Evolutionary conservation across 2,797 vertebrate genomes (phyloP).

Genomic region (Triplophysa yarkandensis): DNA sequence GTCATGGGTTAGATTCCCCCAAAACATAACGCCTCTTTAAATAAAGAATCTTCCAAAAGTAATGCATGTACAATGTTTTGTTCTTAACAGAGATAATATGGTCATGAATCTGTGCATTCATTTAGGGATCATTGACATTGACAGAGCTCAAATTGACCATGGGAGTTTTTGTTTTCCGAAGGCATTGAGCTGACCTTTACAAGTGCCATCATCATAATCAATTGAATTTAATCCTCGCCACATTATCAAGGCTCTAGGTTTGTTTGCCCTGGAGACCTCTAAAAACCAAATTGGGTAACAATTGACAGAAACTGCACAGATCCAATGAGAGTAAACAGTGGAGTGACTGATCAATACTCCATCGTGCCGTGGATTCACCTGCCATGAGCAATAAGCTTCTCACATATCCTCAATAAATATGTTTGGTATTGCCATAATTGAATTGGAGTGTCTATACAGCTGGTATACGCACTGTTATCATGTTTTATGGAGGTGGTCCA

Average conservation of each 20-base stretch:
- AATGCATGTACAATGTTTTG: neutral
- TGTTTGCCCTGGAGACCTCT: slow-evolving; percentile 22
- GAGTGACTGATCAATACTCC: slow-evolving; percentile 22
- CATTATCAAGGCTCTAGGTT: slow-evolving; percentile 22
- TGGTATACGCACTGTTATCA: neutral
- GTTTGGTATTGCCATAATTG: neutral
- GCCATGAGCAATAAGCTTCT: slow-evolving; percentile 11
- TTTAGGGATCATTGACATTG: slow-evolving; percentile 4
- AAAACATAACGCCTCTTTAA: neutral
- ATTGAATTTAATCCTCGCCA: slow-evolving; percentile 23
- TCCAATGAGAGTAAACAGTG: slow-evolving; percentile 17
- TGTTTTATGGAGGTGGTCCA: slow-evolving; percentile 7
- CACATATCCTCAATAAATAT: neutral
- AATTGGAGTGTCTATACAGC: slow-evolving; percentile 22
- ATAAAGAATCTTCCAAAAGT: neutral
- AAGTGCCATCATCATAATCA: slow-evolving; percentile 33
- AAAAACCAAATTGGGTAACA: slow-evolving; percentile 3
- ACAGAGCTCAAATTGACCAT: slow-evolving; percentile 19
- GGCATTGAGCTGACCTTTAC: slow-evolving; percentile 6
- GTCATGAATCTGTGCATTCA: neutral
- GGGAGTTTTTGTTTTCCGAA: slow-evolving; percentile 1
- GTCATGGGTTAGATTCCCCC: no score
- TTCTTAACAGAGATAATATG: neutral
- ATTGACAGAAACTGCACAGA: slow-evolving; percentile 16
- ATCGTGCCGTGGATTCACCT: slow-evolving; percentile 23